A percentile compares a stretch with the other conserved stretches of the same genome.
Evolutionary conservation across 2,888 invertebrate species (phyloP).

Genomic region (Eurytoma adleriae): DNA sequence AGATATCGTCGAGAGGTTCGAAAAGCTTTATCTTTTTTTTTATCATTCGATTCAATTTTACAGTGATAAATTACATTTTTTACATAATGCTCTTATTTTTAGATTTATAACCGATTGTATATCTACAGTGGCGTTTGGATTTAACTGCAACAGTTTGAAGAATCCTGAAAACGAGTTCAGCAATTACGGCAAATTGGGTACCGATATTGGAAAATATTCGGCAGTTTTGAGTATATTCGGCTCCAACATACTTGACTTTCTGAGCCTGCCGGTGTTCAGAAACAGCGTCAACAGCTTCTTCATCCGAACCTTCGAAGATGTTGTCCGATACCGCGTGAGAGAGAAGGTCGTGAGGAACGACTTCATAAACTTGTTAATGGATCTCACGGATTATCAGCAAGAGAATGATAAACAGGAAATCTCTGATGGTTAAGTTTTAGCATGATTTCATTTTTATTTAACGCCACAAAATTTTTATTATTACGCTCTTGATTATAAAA

Average conservation of each 20-base stretch:
- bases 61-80: background rate
- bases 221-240: conserved; percentile 61
- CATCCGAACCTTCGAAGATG: conserved; percentile 67
- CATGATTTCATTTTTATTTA: too few species aligned
- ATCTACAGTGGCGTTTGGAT: conserved; percentile 69
- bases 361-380: conserved; percentile 72
- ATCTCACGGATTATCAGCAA: conserved; percentile 68
- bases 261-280: conserved; percentile 63
- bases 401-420: conserved; percentile 55
- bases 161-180: conserved; percentile 68
- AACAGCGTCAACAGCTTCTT: conserved; percentile 69
- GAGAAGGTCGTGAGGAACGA: conserved; percentile 70
- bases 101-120: conserved; percentile 68
- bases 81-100: background rate
- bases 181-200: conserved; percentile 64
- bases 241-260: conserved; percentile 64
- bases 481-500: too few species aligned
- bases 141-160: conserved; percentile 65
- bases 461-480: too few species aligned
- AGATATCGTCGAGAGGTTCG: conserved; percentile 65
- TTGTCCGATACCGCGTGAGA: conserved; percentile 67
- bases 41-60: background rate
- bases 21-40: background rate
- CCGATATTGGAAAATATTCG: conserved; percentile 52
- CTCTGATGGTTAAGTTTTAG: background rate